These are phyloP conservation scores for Icerya purchasi DNA, from an alignment of 2,888 invertebrate species.

Conservation along the genomic window DNA sequence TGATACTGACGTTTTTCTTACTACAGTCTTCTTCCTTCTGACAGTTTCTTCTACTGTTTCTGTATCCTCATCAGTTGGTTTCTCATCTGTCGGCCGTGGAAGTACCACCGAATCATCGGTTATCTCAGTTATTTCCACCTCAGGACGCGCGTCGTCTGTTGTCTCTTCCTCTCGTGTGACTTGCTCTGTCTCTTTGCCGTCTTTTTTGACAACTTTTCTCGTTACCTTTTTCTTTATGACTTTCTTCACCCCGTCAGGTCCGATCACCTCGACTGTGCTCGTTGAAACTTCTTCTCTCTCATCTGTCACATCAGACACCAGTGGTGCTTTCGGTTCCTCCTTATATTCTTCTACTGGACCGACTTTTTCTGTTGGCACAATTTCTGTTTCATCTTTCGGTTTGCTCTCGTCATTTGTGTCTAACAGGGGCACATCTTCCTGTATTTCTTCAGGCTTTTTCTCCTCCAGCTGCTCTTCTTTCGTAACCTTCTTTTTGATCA, in stretches of 20 bases:
- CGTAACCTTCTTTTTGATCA: not conserved
- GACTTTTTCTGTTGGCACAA: not conserved
- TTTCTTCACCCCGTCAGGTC: too few species aligned
- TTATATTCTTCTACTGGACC: not conserved
- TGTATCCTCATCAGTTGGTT: slow-evolving; percentile 18
- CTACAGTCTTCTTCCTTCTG: slow-evolving; percentile 22
- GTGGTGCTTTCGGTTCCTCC: not conserved
- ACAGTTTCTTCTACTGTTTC: slow-evolving; percentile 26
- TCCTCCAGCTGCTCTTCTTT: not conserved
- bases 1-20: not conserved
- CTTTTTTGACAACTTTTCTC: too few species aligned
- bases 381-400: not conserved
- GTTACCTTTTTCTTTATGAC: too few species aligned
- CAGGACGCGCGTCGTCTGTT: too few species aligned
- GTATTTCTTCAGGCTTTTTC: not conserved
- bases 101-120: too few species aligned
- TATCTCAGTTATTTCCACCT: too few species aligned
- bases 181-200: too few species aligned
- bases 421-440: not conserved
- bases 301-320: not conserved
- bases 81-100: too few species aligned
- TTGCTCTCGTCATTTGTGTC: slow-evolving; percentile 19
- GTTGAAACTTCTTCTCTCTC: too few species aligned
- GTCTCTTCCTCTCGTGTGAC: too few species aligned
- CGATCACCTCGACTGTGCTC: too few species aligned